Conservation (phyloP, 2,113 vertebrate genomes). For the Dendropsophus ebraccatus region DNA sequence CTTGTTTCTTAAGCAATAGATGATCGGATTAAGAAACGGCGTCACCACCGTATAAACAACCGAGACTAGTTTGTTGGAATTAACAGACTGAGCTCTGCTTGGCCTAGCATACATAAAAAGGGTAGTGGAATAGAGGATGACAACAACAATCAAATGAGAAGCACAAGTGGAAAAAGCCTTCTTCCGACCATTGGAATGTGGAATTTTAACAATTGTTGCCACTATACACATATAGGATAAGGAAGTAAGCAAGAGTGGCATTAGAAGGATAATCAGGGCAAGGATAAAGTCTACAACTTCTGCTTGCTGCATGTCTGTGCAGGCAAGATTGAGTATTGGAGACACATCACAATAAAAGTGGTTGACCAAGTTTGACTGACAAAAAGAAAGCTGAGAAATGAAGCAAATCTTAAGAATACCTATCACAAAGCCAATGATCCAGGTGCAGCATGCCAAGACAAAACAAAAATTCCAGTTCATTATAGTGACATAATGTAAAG, state of each 20-base stretch:
- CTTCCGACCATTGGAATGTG: conserved; percentile 50
- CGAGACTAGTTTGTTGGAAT: conserved; percentile 66
- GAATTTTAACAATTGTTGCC: conserved; percentile 62
- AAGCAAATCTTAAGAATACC: conserved; percentile 64
- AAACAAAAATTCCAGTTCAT: conserved; percentile 52
- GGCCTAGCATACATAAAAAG: conserved; percentile 68
- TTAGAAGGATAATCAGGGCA: conserved; percentile 64
- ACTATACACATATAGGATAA: conserved; percentile 65
- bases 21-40: conserved; percentile 67
- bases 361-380: conserved; percentile 65
- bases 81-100: conserved; percentile 62
- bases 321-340: conserved; percentile 67
- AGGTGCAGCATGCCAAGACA: conserved; percentile 53
- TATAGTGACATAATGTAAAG: conserved; percentile 56
- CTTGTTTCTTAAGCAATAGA: conserved; percentile 68
- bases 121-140: conserved; percentile 65
- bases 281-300: conserved; percentile 66
- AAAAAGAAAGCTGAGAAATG: conserved; percentile 64
- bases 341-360: conserved; percentile 69
- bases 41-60: conserved; percentile 64
- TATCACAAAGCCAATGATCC: conserved; percentile 62
- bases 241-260: conserved; percentile 61
- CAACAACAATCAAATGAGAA: conserved; percentile 64
- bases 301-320: conserved; percentile 61
- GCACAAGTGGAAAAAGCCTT: conserved; percentile 69